Base-by-base conservation (phyloP, 2,888 invertebrate species). In the Nomada hirtipes region DNA sequence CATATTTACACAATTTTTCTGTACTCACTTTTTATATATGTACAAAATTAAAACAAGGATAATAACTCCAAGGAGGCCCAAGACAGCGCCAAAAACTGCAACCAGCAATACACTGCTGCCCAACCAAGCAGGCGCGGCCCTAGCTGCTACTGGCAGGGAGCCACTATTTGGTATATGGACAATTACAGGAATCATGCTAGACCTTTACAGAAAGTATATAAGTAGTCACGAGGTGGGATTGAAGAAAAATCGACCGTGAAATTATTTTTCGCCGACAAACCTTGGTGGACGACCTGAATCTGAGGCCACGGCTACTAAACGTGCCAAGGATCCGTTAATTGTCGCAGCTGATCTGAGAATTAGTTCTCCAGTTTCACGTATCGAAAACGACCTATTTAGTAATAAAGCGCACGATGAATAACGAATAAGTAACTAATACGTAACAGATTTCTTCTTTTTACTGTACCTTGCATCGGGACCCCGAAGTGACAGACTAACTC, bases 211-310 rank as follows among this genome's bases (percentile, higher is more conserved):
- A 10, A 10, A 10, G n/a, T 20, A 13, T 29, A 10, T 36, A 9
- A 53, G 7, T 42, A 15, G 15, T 29, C 4, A 29, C n/a, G 2
- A 29, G 50, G 69, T 44, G 44, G 13, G 18, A 53, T 71, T 57
- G 26, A 52, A 2, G 42, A 36, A 20, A 15, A 29, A 29, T n/a
- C 15, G 29, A 36, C 52, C 29, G 20, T 18, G 26, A 52, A 52
- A 13, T 52, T 53, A 29, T 15, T 42, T 42, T 13, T 47, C 13
- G 36, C 36, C 9, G 7, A 94, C n/a, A 23, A 96, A 97, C 92
- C 97, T 94, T 0, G 98, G 97, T n/a, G 98, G 98, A 26, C 95
- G 95, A 20, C 98, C 98, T 18, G 96, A 97, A 94, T 98, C 98
- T 0, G 96, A 96, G 29, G 98, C 98, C 64, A 97, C 96, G 55